A percentile compares a stretch with the other conserved stretches of the same genome.
phyloP scores from a whole-genome alignment of 2,888 invertebrate species.

The Aleiodes testaceus region DNA sequence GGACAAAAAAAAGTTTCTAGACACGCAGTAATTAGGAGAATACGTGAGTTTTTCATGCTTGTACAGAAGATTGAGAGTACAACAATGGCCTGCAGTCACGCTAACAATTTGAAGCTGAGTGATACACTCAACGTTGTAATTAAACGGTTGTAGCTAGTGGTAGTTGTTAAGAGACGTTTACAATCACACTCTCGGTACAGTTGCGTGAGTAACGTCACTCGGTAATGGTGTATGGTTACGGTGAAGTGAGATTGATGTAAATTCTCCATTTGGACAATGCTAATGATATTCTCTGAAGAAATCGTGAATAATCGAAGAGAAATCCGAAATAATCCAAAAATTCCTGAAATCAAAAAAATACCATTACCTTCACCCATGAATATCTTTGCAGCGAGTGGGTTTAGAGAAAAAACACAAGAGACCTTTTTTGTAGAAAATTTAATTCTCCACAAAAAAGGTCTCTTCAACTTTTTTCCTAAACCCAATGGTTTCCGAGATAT shows the following conservation, averaged over 20 bases:
- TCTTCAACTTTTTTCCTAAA: too few species aligned
- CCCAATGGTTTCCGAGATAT: too few species aligned
- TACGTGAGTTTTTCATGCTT: conserved; percentile 44
- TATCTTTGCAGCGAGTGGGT: too few species aligned
- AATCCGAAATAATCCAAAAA: too few species aligned
- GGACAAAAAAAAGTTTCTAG: conserved; percentile 4
- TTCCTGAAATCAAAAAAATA: too few species aligned
- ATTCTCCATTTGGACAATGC: not conserved
- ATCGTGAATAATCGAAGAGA: too few species aligned
- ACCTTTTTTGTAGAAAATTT: too few species aligned
- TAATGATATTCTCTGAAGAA: not conserved
- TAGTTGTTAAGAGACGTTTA: conserved; percentile 6
- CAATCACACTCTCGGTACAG: conserved; percentile 2
- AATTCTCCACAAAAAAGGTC: too few species aligned
- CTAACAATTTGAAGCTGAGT: conserved; percentile 51
- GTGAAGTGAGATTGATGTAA: conserved; percentile 8
- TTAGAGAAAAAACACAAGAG: too few species aligned
- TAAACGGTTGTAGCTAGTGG: not conserved
- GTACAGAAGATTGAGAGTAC: conserved; percentile 44
- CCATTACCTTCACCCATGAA: too few species aligned
- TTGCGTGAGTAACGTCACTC: not conserved
- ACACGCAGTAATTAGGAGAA: conserved; percentile 11
- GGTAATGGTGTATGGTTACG: not conserved
- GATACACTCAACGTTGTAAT: conserved; percentile 8
- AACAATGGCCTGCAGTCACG: conserved; percentile 53